These are phyloP conservation scores for Vireo altiloquus DNA, from an alignment of 2,113 vertebrate species.

Conservation along the genomic window DNA sequence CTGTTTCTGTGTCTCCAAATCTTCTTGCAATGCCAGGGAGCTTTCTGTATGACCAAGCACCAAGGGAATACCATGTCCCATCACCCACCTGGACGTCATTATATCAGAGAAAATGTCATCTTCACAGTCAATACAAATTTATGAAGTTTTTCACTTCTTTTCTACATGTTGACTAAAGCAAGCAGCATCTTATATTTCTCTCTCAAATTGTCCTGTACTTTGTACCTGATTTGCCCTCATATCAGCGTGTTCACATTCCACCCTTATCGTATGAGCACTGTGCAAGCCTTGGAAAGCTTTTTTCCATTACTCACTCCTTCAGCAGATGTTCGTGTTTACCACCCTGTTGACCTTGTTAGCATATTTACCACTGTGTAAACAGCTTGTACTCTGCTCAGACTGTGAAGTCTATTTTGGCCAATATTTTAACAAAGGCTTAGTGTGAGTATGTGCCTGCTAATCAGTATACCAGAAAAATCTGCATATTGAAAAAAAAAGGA, in stretches of 20 bases:
- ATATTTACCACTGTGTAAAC: not conserved
- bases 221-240: not conserved
- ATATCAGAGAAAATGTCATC: not conserved
- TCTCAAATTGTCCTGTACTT: not conserved
- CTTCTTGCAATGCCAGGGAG: not conserved
- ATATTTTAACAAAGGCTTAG: not conserved
- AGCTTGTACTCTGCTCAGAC: not conserved
- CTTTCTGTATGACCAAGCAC: not conserved
- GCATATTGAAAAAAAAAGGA: not conserved
- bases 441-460: not conserved
- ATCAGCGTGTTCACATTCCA: not conserved
- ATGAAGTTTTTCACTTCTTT: not conserved
- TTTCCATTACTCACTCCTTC: not conserved
- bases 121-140: not conserved
- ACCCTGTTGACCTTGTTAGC: constrained; percentile 12
- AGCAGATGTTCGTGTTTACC: constrained; percentile 7
- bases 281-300: not conserved
- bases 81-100: not conserved
- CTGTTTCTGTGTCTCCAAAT: not conserved
- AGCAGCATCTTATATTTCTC: not conserved
- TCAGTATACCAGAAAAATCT: not conserved
- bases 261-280: accelerated
- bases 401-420: not conserved
- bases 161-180: not conserved
- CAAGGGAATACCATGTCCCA: accelerated